A percentile compares a stretch with the other conserved stretches of the same genome.
These are phyloP conservation scores for Xiphydria camelus DNA, from an alignment of 2,888 invertebrate genomes.

Conservation along the genomic window DNA sequence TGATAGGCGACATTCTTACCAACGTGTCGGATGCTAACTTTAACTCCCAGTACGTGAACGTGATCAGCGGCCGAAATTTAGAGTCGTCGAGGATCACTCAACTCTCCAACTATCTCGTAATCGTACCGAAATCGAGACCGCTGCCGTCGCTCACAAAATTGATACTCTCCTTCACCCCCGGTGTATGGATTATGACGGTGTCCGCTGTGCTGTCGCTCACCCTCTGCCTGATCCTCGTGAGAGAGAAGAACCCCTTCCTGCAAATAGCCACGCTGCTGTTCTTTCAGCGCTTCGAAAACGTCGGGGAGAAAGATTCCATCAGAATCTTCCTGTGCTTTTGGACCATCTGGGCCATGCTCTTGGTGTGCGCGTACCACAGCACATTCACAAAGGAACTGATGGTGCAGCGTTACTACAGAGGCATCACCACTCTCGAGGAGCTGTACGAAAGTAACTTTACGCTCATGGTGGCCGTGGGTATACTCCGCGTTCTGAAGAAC, in stretches of 20 bases:
- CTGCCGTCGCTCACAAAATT: conserved; percentile 15
- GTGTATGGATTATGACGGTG: too few relatives aligned
- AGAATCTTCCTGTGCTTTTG: conserved; percentile 21
- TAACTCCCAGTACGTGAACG: conserved; percentile 19
- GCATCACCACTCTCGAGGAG: conserved; percentile 22
- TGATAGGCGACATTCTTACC: conserved; percentile 21
- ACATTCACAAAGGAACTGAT: conserved; percentile 22
- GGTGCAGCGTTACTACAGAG: conserved; percentile 3
- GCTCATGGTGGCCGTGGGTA: conserved; percentile 15
- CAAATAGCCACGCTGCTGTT: conserved; percentile 12
- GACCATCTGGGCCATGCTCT: conserved; percentile 19
- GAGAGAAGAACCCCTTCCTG: conserved; percentile 1
- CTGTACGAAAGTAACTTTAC: conserved; percentile 19
- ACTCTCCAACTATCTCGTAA: conserved; percentile 17
- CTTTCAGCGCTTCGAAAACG: conserved; percentile 15
- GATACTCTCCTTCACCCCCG: conserved; percentile 7
- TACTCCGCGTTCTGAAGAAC: conserved; percentile 15
- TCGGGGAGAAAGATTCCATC: conserved; percentile 9
- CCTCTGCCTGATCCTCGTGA: background rate
- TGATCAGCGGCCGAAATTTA: background rate
- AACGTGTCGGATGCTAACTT: conserved; percentile 18
- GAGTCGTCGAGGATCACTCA: conserved; percentile 18
- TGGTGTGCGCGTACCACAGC: conserved; percentile 12
- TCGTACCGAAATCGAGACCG: conserved; percentile 14
- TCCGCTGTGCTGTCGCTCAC: background rate